Evolutionary conservation across 2,888 invertebrate genomes (phyloP).

Genomic region (Xestia ashworthii): DNA sequence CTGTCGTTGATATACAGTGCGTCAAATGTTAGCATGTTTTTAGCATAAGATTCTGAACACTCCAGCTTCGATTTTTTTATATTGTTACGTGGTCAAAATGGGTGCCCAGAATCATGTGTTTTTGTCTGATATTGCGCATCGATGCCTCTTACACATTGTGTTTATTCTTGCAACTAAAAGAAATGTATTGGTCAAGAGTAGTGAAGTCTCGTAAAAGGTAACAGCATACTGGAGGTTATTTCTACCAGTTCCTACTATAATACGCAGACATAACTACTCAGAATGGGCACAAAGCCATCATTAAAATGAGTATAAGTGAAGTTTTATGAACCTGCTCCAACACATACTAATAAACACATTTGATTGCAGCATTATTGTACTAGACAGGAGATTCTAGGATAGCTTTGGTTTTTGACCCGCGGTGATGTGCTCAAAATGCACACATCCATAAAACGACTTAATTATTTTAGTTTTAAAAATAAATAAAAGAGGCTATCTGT

Average conservation of each 20-base stretch:
- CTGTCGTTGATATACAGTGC: not conserved
- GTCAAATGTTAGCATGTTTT: not conserved
- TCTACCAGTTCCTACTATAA: not conserved
- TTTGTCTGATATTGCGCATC: not conserved
- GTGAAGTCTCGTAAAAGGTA: not conserved
- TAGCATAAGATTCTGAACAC: not conserved
- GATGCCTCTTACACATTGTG: not conserved
- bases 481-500: not conserved
- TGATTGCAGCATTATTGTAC: constrained; percentile 14
- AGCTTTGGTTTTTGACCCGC: not conserved
- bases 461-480: not conserved
- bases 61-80: not conserved
- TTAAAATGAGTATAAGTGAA: constrained; percentile 22
- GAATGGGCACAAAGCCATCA: constrained; percentile 21
- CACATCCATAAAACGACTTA: not conserved
- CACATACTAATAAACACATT: constrained; percentile 19
- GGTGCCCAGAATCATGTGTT: not conserved
- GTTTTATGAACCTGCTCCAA: constrained; percentile 17
- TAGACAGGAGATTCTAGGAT: not conserved
- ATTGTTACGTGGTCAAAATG: not conserved
- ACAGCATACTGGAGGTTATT: not conserved
- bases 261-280: constrained; percentile 16
- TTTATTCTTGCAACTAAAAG: not conserved
- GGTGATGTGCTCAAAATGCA: not conserved
- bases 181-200: not conserved